Base-by-base conservation (phyloP, 35 echinoderm and acorn worm species). In the Lytechinus variegatus region DNA sequence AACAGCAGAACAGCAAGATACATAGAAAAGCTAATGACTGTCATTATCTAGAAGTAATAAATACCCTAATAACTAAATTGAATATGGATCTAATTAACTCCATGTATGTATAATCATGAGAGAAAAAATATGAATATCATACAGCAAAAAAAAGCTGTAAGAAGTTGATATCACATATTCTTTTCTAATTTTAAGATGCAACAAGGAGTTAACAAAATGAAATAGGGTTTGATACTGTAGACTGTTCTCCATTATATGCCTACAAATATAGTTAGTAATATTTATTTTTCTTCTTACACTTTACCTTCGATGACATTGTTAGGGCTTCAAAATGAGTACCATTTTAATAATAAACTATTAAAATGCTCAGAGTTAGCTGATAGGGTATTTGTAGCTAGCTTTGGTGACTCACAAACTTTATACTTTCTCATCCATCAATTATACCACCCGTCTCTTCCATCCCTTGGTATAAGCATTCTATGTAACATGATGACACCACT, bases 401-500 rank as follows among this genome's bases (percentile, higher is more conserved):
- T 79, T n/a, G 66, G 66, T 79, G 66, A 79, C 66, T 79, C 66
- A 79, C 66, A 79, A 79, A 79, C n/a, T 79, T 79, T 79, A 24
- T 79, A 79, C 8, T 24, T 79, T 79, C 66, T 16, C 66, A 79
- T 79, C 66, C 12, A 79, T 79, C 66, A 79, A 79, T 79, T 24
- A 79, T 19, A 79, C 19, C 19, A 24, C 16, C n/a, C n/a, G 61
- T 21, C 88, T 13, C 88, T 44, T 27, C 7, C 24, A 52, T 44
- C 28, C 52, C 16, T 14, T 90, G 29, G 88, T 90, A 33, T 90
- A 90, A 90, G 88, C 88, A 90, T 90, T 90, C 88, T 44, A 54
- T 90, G 88, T 90, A 90, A 90, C 88, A 28, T 52, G 52, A 90
- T 54, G 12, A 90, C 88, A 9, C 88, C 88, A 90, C 28, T 90